Percentiles rank a stretch among this genome's conserved stretches.
These are phyloP conservation scores for Caenorhabditis elegans DNA, from an alignment of 1,140 invertebrate species.

Conservation along the genomic window WBcel235 BX284602.5:6739001-6739500, in stretches of 20 bases:
- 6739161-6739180: background rate
- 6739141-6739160: background rate
- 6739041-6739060: background rate
- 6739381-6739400: background rate
- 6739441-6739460: background rate
- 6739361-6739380: background rate
- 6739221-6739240: background rate
- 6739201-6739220: background rate
- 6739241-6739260: background rate
- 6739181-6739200: background rate
- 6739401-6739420: background rate
- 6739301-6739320: background rate
- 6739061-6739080: slow-evolving; percentile 6
- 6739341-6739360: background rate
- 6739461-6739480: background rate
- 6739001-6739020: background rate
- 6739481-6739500: background rate
- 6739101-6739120: background rate
- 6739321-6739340: background rate
- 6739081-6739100: too few species aligned
- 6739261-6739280: background rate
- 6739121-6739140: background rate
- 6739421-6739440: slow-evolving; percentile 37
- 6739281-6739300: background rate
- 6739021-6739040: background rate